Base-by-base conservation (phyloP, 2,113 vertebrate species). In the Pungitius pungitius region DNA sequence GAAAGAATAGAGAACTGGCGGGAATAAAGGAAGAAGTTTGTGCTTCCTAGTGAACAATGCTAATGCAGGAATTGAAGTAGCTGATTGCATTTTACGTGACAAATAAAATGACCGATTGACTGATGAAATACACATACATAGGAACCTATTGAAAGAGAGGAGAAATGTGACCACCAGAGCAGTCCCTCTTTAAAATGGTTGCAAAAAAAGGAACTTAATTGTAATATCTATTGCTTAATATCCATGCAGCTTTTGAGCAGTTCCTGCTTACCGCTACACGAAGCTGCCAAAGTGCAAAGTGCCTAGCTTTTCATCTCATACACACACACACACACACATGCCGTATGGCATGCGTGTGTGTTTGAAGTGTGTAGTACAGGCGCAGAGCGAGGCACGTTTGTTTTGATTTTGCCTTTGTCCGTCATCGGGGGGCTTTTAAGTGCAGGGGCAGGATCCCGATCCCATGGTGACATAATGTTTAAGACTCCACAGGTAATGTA, bases 361-460 rank as follows among this genome's bases (percentile, higher is more conserved):
- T 85, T 82, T 75, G 60, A 69, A 75, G 47, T 64, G 63, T 58
- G 79, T 39, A 26, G 55, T 12, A 27, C 64, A 35, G 27, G 66
- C 40, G 45, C 59, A 15, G 60, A 52, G 26, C 12, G 35, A 81
- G 61, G 65, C 40, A 20, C 63, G 11, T 66, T 65, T 68, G 42
- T 67, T 92, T 90, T 91, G 90, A 91, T 91, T 91, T 90, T 75
- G 87, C 86, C 90, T 88, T 86, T 78, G 88, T 93, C 92, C 58
- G 65, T 92, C 92, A 91, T 92, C 92, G 27, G 82, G 83, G 90
- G 82, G 87, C 89, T 90, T 92, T 93, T 92, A 92, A 92, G 91
- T 90, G 89, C 87, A 89, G 73, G 61, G 63, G 85, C 82, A 83
- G 87, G 86, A 87, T 87, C 63, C 27, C 22, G 17, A 75, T 83